Percentiles rank a stretch among this genome's conserved stretches.
Evolutionary conservation across 2,113 vertebrate genomes (phyloP).

Genomic region (Spizaetus ornatus): DNA sequence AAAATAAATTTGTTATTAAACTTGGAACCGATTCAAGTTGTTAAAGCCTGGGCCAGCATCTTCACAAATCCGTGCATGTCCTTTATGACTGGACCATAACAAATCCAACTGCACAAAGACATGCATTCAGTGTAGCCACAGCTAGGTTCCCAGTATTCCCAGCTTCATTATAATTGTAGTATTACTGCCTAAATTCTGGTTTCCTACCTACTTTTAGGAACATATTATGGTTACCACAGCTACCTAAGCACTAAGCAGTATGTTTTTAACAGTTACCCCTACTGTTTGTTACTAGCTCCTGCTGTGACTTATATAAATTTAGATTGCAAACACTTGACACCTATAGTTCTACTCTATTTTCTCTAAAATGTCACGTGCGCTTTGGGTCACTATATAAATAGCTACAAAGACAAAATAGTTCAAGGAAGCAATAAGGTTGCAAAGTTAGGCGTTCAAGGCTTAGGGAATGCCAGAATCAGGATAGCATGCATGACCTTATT

Average conservation of each 20-base stretch:
- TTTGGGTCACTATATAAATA: not conserved
- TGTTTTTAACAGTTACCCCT: slow-evolving; percentile 31
- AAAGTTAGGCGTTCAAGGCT: not conserved
- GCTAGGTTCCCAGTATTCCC: not conserved
- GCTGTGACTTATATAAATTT: slow-evolving; percentile 19
- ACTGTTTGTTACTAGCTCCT: slow-evolving; percentile 43
- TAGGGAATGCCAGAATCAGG: not conserved
- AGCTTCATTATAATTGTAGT: not conserved
- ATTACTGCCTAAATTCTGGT: not conserved
- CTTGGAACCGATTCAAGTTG: not conserved
- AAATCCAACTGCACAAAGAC: not conserved
- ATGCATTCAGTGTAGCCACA: not conserved
- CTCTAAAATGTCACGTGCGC: not conserved
- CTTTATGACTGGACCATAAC: not conserved
- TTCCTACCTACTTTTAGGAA: not conserved
- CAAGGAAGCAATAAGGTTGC: not conserved
- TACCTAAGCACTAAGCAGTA: slow-evolving; percentile 10
- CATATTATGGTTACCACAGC: slow-evolving; percentile 32
- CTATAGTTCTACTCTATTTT: not conserved
- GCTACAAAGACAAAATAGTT: not conserved
- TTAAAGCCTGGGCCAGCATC: not conserved
- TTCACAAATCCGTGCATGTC: not conserved
- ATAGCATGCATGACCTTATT: not conserved
- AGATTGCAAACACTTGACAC: not conserved
- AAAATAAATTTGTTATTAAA: not conserved